These are phyloP conservation scores for Dorcus hopei DNA, from an alignment of 2,888 invertebrate genomes.

Conservation along the genomic window DNA sequence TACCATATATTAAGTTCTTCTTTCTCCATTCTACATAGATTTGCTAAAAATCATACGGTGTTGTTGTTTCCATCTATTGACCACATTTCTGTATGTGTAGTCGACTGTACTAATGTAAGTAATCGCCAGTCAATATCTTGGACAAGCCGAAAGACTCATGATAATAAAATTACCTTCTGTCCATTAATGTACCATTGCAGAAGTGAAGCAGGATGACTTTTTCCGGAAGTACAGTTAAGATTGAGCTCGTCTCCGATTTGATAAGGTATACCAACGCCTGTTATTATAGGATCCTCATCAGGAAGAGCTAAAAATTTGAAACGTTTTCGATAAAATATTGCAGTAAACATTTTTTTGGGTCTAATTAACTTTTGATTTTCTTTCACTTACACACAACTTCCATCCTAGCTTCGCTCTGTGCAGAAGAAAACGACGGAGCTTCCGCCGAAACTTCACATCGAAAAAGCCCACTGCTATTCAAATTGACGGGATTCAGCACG, in stretches of 20 bases:
- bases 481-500: constrained; percentile 62
- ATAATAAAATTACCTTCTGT: constrained; percentile 58
- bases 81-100: too few relatives aligned
- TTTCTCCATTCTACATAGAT: background rate
- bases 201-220: constrained; percentile 71
- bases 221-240: constrained; percentile 74
- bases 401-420: constrained; percentile 72
- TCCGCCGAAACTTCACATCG: constrained; percentile 77
- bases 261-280: constrained; percentile 69
- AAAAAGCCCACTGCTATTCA: constrained; percentile 70
- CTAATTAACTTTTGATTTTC: too few relatives aligned
- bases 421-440: constrained; percentile 73
- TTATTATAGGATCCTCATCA: constrained; percentile 70
- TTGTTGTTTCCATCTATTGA: too few relatives aligned
- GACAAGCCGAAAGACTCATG: too few relatives aligned
- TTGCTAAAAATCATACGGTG: too few relatives aligned
- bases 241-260: constrained; percentile 71
- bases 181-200: constrained; percentile 79
- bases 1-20: too few relatives aligned
- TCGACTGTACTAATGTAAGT: too few relatives aligned
- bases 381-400: constrained; percentile 73
- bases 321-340: too few relatives aligned
- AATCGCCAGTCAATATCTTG: too few relatives aligned
- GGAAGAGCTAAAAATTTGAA: constrained; percentile 53
- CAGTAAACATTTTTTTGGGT: too few relatives aligned